phyloP scores from a whole-genome alignment of 1,140 invertebrate genomes.

The Tenebrio molitor region DNA sequence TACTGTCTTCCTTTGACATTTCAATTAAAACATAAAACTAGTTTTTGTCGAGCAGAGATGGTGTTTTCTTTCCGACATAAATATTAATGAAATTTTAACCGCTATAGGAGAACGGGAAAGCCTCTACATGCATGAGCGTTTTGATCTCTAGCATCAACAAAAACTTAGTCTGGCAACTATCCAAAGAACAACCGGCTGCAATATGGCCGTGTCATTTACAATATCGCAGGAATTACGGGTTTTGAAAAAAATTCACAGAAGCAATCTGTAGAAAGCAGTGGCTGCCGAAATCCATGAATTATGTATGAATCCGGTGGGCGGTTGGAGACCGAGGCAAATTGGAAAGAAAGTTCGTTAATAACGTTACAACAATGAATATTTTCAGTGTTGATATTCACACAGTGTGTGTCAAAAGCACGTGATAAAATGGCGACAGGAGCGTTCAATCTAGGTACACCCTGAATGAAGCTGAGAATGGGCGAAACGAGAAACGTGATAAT shows the following conservation, averaged over 20 bases:
- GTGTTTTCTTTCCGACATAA: slow-evolving; percentile 10
- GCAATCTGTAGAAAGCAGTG: slow-evolving; percentile 34
- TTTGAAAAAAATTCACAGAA: slow-evolving; percentile 30
- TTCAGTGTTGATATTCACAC: slow-evolving; percentile 29
- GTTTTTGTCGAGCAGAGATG: neutral
- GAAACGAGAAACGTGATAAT: slow-evolving; percentile 39
- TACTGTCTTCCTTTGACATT: slow-evolving; percentile 13
- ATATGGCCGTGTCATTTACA: slow-evolving; percentile 30
- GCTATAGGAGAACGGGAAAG: neutral
- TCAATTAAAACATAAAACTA: slow-evolving; percentile 28
- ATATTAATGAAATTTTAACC: slow-evolving; percentile 38
- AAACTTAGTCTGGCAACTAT: slow-evolving; percentile 23
- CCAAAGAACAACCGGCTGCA: slow-evolving; percentile 27
- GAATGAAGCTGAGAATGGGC: slow-evolving; percentile 25
- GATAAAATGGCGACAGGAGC: slow-evolving; percentile 27
- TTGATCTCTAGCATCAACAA: slow-evolving; percentile 18
- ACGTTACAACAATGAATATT: slow-evolving; percentile 35
- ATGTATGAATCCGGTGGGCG: slow-evolving; percentile 7
- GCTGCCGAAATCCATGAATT: slow-evolving; percentile 31
- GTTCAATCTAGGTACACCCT: slow-evolving; percentile 30
- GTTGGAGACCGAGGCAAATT: slow-evolving; percentile 18
- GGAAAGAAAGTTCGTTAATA: slow-evolving; percentile 39
- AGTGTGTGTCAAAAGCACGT: slow-evolving; percentile 39
- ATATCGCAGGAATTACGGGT: slow-evolving; percentile 32
- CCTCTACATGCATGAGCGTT: slow-evolving; percentile 6